A percentile compares a stretch with the other conserved stretches of the same genome.
Evolutionary conservation across 2,888 invertebrate genomes (phyloP).

Genomic region (Campoletis raptor): DNA sequence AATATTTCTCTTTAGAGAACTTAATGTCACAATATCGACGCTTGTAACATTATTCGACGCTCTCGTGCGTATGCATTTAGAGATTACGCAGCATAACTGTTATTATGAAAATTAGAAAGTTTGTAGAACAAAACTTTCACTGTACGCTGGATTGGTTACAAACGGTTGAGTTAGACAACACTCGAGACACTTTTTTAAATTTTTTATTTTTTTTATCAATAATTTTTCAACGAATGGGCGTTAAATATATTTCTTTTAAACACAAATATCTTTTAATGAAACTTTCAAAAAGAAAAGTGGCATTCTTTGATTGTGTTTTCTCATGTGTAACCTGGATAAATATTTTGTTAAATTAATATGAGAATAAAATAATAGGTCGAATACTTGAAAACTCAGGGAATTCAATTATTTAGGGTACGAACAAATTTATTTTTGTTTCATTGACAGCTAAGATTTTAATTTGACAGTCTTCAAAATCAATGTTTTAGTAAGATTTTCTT

Average conservation of each 20-base stretch:
- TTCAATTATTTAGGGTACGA: too few species aligned
- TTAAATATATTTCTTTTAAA: too few species aligned
- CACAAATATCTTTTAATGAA: too few species aligned
- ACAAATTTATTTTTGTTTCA: too few species aligned
- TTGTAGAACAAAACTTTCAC: not conserved
- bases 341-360: not conserved
- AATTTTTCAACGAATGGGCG: not conserved
- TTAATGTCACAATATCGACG: not conserved
- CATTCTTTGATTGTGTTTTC: too few species aligned
- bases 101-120: constrained; percentile 28
- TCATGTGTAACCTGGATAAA: not conserved
- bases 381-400: too few species aligned
- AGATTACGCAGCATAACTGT: not conserved
- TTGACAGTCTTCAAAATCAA: too few species aligned
- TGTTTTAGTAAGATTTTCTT: not conserved
- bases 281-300: too few species aligned
- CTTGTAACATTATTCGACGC: not conserved
- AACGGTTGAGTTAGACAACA: not conserved
- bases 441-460: too few species aligned
- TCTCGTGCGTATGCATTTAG: not conserved
- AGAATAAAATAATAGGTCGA: not conserved
- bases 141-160: not conserved
- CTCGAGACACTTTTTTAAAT: not conserved
- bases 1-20: constrained; percentile 4
- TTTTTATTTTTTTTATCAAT: not conserved